Evolutionary conservation across 1,140 invertebrate species (phyloP).

Genomic region (Drosophila guanche): DNA sequence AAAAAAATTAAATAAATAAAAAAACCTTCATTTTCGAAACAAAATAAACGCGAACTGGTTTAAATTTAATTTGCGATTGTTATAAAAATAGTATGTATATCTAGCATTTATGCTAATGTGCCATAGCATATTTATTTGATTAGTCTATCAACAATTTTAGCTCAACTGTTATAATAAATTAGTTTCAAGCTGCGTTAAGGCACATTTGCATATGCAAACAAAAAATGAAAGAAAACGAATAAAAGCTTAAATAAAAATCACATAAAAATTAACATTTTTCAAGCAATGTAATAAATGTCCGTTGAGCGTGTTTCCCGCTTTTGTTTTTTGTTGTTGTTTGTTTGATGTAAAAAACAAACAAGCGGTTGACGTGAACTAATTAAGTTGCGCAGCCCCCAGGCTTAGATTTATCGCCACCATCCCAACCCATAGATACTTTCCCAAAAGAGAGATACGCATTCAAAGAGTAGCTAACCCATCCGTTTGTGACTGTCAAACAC

Average conservation of each 20-base stretch:
- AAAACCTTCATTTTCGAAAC: constrained; percentile 39
- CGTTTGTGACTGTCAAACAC: constrained; percentile 59
- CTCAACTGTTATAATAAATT: constrained; percentile 56
- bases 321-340: constrained; percentile 10
- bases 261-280: constrained; percentile 44
- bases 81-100: neutral
- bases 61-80: neutral
- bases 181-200: constrained; percentile 17
- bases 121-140: constrained; percentile 54
- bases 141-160: constrained; percentile 29
- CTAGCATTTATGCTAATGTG: constrained; percentile 46
- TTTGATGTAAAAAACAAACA: constrained; percentile 29
- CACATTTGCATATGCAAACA: constrained; percentile 57
- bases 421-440: constrained; percentile 59
- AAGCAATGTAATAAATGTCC: constrained; percentile 44
- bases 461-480: constrained; percentile 46
- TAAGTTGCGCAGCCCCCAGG: constrained; percentile 63
- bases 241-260: constrained; percentile 1
- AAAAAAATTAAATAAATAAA: constrained; percentile 1
- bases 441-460: constrained; percentile 25
- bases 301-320: constrained; percentile 17
- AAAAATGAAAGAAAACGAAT: constrained; percentile 15
- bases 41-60: constrained; percentile 20
- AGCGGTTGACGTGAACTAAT: constrained; percentile 72
- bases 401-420: constrained; percentile 67